These are phyloP conservation scores for Cylindroiulus punctatus DNA, from an alignment of 2,888 invertebrate genomes.

Conservation along the genomic window DNA sequence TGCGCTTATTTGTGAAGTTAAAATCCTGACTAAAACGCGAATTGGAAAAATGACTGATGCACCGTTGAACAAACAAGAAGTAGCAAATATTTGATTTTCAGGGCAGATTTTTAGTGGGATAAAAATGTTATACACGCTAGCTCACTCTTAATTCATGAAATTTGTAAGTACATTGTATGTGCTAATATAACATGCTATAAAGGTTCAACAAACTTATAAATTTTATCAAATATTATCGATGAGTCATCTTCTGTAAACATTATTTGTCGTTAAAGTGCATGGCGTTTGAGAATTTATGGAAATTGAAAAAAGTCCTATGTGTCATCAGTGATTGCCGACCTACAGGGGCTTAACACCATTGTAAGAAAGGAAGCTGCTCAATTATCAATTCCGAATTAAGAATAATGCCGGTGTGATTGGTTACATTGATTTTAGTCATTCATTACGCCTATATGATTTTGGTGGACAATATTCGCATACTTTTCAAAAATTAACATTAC, in stretches of 20 bases:
- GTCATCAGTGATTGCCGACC: neutral
- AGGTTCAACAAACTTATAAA: neutral
- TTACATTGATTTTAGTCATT: no score
- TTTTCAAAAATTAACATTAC: no score
- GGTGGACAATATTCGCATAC: no score
- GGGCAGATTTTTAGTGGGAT: neutral
- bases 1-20: neutral
- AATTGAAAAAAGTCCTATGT: neutral
- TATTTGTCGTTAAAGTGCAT: neutral
- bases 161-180: neutral
- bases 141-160: neutral
- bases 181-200: neutral
- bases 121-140: neutral
- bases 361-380: neutral
- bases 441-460: no score
- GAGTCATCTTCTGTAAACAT: neutral
- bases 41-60: neutral
- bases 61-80: neutral
- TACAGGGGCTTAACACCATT: neutral
- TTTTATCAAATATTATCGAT: neutral
- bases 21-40: neutral
- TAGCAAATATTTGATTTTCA: constrained; percentile 10
- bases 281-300: no score
- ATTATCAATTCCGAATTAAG: no score
- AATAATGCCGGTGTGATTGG: no score